Percentiles rank a stretch among this genome's conserved stretches.
Conservation (phyloP, 2,113 vertebrate genomes). For the Athene noctua region DNA sequence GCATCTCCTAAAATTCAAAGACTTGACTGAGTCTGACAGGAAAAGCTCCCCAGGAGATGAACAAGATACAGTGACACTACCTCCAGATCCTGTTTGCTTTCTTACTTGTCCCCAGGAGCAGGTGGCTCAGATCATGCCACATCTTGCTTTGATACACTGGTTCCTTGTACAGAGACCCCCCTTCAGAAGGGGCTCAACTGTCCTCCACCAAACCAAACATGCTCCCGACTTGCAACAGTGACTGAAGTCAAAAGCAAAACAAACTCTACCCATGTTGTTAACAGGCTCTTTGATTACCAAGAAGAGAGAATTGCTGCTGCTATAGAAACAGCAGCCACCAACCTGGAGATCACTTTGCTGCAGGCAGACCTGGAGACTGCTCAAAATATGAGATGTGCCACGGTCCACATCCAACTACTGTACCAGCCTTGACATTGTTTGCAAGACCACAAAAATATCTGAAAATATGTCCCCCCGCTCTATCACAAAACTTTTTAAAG, state of each 20-base stretch:
- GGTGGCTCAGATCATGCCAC: not conserved
- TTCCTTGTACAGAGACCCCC: fast-evolving
- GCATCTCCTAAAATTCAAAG: not conserved
- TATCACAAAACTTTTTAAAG: not conserved
- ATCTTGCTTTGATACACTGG: fast-evolving
- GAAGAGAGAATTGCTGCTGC: constrained; percentile 16
- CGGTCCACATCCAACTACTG: not conserved
- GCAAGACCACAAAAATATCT: fast-evolving
- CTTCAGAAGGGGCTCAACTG: not conserved
- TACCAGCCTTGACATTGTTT: fast-evolving
- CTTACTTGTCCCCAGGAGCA: fast-evolving
- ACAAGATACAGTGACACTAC: fast-evolving
- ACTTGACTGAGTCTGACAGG: not conserved
- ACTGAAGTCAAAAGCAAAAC: not conserved
- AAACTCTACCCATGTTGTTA: not conserved
- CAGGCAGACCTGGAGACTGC: not conserved
- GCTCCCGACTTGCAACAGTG: fast-evolving
- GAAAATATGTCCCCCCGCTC: fast-evolving
- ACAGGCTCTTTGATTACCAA: not conserved
- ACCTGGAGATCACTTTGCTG: not conserved
- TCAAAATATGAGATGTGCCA: fast-evolving
- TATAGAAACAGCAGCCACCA: constrained; percentile 30
- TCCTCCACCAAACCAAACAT: not conserved
- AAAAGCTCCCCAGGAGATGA: not conserved
- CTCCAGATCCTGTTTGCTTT: not conserved